Base-by-base conservation (phyloP, 2,113 vertebrate species). In the Prolemur simus region DNA sequence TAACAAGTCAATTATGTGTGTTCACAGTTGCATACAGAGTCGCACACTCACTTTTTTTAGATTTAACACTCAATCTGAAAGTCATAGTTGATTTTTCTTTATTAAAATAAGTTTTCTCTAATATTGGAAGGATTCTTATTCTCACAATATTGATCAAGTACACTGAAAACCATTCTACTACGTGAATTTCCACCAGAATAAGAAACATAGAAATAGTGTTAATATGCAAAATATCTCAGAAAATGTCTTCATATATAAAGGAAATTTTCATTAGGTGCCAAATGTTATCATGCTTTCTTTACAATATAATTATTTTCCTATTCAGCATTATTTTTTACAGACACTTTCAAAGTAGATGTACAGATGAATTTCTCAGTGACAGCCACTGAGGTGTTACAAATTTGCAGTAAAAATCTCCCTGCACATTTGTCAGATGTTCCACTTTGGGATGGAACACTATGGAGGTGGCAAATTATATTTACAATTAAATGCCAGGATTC, bases 401-500 rank as follows among this genome's bases (percentile, higher is more conserved):
- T 91, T 74, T 85, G 64, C 56, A 81, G 45, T 69, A 74, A 64
- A 95, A 96, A 17, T 76, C 37, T 82, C n/a, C 29, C 73, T 77
- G 39, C 60, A 47, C 32, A 63, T 90, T 95, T 85, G 39, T 88
- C 82, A 90, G 34, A 37, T 85, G 54, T 80, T 71, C 54, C 10
- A 8, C 18, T 74, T 73, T 60, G 4, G 10, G 34, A 54, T n/a
- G 54, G 27, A 12, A 52, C 10, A 18, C 27, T 66, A 15, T 54
- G 18, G 32, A 95, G 2, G 32, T 94, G n/a, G 32, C n/a, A 63
- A 73, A 80, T 95, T 74, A 73, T 64, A 23, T 66, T 76, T 32
- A 88, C 32, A 82, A 42, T 83, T 10, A 87, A 91, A 71, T 78
- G 29, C 20, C 23, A 89, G 47, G 37, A 45, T 77, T 34, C 32